A percentile compares a stretch with the other conserved stretches of the same genome.
Evolutionary conservation across 2,797 vertebrate species (phyloP).

Genomic region (Scolopax bukidnonensis): DNA sequence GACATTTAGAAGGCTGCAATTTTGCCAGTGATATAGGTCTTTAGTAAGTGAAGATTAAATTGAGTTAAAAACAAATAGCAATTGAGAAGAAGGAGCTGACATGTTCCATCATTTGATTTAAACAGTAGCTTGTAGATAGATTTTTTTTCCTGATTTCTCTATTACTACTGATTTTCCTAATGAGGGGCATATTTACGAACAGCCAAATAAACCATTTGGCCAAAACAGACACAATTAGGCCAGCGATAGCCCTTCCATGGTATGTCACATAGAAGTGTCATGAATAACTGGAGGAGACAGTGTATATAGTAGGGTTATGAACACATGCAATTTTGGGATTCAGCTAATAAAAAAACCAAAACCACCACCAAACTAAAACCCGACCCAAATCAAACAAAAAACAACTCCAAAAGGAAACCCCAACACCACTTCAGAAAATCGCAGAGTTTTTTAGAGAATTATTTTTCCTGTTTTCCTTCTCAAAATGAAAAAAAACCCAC

Average conservation of each 20-base stretch:
- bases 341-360: not conserved
- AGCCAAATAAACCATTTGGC: not conserved
- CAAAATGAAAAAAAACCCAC: not conserved
- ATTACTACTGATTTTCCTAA: not conserved
- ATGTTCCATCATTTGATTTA: not conserved
- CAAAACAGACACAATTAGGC: not conserved
- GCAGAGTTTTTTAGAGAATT: accelerated
- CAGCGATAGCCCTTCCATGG: not conserved
- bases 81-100: not conserved
- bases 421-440: not conserved
- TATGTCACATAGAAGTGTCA: not conserved
- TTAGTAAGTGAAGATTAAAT: not conserved
- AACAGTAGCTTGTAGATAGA: not conserved
- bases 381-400: not conserved
- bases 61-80: not conserved
- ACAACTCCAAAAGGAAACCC: not conserved
- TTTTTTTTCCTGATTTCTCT: not conserved
- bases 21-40: constrained; percentile 4
- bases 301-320: not conserved
- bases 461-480: not conserved
- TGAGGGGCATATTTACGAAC: not conserved
- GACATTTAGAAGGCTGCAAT: not conserved
- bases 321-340: not conserved
- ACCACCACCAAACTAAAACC: not conserved
- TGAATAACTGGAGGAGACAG: not conserved